Base-by-base conservation (phyloP, 2,888 invertebrate genomes). In the Mythimna ferrago region DNA sequence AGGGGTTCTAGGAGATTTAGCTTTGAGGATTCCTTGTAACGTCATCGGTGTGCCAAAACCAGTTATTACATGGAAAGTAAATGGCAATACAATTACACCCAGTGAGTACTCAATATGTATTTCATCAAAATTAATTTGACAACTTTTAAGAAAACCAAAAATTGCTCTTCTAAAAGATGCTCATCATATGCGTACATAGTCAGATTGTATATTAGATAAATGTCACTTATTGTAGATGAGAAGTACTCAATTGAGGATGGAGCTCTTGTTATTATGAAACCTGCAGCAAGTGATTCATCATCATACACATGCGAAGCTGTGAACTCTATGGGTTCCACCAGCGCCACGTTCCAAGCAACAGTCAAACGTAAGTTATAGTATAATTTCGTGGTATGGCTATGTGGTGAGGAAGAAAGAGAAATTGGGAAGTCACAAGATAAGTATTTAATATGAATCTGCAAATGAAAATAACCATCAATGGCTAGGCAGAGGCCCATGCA, bases 21-120 rank as follows among this genome's bases (percentile, higher is more conserved):
- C 82, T 44, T 60, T 84, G 44, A 69, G 62, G 57, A 74, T 84
- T 14, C 76, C 80, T 21, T 83, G 84, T 57, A 68, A 78, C 7
- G 71, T 62, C 10, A 19, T 61, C 7, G 78, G 80, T 53, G 58
- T 68, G 11, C 84, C 84, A 4, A 26, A 69, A 61, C 78, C 83
- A 56, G 56, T 26, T 54, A 21, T 74, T 6, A 61, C 48, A 7
- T 83, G 84, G 83, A 80, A 76, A 54, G 19, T 65, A 19, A 63
- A 73, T 32, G 71, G 38, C 26, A 16, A 11, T 38, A 10, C 10
- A 10, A 71, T 84, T 10, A 51, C n/a, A 65, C 57, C 64, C 57
- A 69, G 84, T 84, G 71, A 80, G 78, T 53, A 14, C 7, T 35
- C 5, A 58, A 11, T 5, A 7, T 19, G 32, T 14, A 32, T 10